A percentile compares a stretch with the other conserved stretches of the same genome.
phyloP scores from a whole-genome alignment of 2,888 invertebrate species.

The Acanthoscelides obtectus region DNA sequence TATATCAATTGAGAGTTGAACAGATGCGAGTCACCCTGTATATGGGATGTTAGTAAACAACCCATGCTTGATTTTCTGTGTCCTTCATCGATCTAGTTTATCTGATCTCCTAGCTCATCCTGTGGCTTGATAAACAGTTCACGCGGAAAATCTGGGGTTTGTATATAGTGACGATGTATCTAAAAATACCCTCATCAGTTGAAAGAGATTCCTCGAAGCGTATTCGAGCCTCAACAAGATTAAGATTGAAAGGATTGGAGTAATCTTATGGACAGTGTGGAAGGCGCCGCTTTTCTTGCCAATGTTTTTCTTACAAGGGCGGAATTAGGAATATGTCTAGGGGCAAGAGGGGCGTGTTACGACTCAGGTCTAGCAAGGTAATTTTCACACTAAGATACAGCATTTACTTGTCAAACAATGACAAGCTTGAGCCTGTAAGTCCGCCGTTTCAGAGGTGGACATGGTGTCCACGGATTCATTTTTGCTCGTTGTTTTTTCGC shows the following conservation, averaged over 20 bases:
- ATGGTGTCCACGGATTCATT: no score
- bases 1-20: no score
- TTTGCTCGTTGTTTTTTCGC: no score
- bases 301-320: no score
- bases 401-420: no score
- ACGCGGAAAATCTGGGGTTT: neutral
- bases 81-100: neutral
- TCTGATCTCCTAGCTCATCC: neutral
- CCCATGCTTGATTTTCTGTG: neutral
- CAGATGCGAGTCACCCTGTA: neutral
- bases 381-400: no score
- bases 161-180: neutral
- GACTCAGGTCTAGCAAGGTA: no score
- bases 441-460: no score
- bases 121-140: neutral
- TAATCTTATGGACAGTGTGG: neutral
- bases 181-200: neutral
- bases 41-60: neutral
- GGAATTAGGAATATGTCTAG: no score
- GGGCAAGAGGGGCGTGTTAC: no score
- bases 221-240: neutral
- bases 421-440: no score
- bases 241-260: neutral
- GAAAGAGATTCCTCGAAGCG: neutral
- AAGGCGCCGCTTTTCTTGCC: neutral